Base-by-base conservation (phyloP, 2,888 invertebrate genomes). In the Terebella lapidaria region DNA sequence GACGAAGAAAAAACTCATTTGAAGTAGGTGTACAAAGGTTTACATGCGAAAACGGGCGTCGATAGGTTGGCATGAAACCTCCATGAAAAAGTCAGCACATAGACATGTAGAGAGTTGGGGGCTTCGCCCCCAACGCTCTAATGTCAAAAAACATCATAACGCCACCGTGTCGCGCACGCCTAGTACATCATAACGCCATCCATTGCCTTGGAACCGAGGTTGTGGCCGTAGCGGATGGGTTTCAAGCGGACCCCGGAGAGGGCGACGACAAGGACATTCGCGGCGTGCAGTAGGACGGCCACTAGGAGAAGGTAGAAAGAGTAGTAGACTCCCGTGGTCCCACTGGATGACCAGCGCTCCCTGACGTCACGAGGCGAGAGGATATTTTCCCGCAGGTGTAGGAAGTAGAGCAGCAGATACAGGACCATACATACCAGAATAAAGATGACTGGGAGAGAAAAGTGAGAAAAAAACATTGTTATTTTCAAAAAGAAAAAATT, bases 151-250 rank as follows among this genome's bases (percentile, higher is more conserved):
- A n/a, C n/a, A n/a, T n/a, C n/a, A n/a, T n/a, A n/a, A n/a, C n/a
- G n/a, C n/a, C n/a, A n/a, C n/a, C n/a, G n/a, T n/a, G n/a, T n/a
- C n/a, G n/a, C n/a, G n/a, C n/a, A n/a, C n/a, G n/a, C n/a, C n/a
- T n/a, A 62, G 27, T 60, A 63, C 60, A 60, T 60, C 60, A 63
- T 63, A 20, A 60, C 60, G 1, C 63, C 63, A 27, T 63, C 63
- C 30, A 60, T 24, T 1, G 63, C 35, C 35, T 63, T 63, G 26
- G 52, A 45, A 30, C 56, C 59, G 24, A 62, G 29, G 28, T 63
- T 56, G 20, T 24, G 52, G 10, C 42, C 35, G 58, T 63, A 60
- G 2, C 54, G 15, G 18, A 57, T 35, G 4, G 49, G 35, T 18
- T 27, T 15, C 45, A 45, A 60, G 3, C 60, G 46, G 5, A 58